phyloP scores from a whole-genome alignment of 2,113 vertebrate genomes.

The Rhineura floridana region DNA sequence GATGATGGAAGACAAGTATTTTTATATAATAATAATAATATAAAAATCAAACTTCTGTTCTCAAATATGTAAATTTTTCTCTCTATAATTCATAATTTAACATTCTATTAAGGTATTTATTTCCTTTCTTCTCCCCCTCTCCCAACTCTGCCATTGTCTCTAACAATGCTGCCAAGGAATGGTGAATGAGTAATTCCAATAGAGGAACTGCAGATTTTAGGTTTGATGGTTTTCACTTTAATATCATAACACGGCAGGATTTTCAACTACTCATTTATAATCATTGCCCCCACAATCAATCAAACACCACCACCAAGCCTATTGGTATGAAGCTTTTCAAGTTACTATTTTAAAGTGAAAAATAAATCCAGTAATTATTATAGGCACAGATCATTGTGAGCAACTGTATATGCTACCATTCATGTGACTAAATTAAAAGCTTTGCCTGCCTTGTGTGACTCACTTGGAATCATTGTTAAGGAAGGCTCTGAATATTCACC shows the following conservation, averaged over 20 bases:
- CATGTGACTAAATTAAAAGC: not conserved
- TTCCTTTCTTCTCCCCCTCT: not conserved
- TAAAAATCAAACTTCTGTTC: not conserved
- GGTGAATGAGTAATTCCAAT: conserved; percentile 30
- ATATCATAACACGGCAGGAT: not conserved
- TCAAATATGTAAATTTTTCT: conserved; percentile 53
- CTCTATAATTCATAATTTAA: conserved; percentile 48
- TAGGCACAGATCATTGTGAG: not conserved
- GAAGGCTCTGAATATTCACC: not conserved
- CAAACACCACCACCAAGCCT: not conserved
- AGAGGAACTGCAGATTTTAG: conserved; percentile 1
- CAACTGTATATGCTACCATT: not conserved
- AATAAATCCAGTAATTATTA: not conserved
- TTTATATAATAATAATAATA: not conserved
- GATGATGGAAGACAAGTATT: conserved; percentile 20
- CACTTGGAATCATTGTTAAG: not conserved
- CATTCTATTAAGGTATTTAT: conserved; percentile 43
- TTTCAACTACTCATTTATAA: conserved; percentile 24
- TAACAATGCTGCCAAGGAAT: conserved; percentile 20
- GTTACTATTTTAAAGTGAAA: not conserved
- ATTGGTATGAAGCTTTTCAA: not conserved
- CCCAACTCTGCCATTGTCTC: not conserved
- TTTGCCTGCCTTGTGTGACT: not conserved
- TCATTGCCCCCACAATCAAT: not conserved
- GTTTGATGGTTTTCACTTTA: conserved; percentile 15